Evolutionary conservation across 2,113 vertebrate species (phyloP).

Genomic region (Albula goreensis): DNA sequence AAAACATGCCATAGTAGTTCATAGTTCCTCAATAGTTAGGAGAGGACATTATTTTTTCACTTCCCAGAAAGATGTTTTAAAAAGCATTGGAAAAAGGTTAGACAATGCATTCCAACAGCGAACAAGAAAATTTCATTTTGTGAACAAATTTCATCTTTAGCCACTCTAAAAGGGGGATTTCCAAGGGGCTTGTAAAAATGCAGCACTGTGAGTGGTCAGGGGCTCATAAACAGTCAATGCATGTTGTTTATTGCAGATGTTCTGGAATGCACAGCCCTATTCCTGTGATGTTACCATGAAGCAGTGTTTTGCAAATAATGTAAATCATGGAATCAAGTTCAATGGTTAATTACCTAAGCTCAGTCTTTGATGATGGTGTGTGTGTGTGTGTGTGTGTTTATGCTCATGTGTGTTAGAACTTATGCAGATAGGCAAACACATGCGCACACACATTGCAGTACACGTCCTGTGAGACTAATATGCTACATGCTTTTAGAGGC

Average conservation of each 20-base stretch:
- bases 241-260: background rate
- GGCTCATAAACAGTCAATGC: background rate
- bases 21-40: background rate
- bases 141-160: background rate
- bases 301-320: background rate
- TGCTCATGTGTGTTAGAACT: no score
- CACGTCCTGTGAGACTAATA: no score
- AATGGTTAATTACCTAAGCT: background rate
- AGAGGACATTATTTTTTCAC: background rate
- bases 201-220: background rate
- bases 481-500: no score
- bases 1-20: no score
- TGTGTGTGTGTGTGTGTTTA: background rate
- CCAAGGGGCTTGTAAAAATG: background rate
- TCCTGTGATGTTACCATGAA: background rate
- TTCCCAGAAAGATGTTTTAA: background rate
- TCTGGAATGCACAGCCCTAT: background rate
- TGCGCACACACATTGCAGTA: no score
- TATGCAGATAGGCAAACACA: no score
- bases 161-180: background rate
- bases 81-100: background rate
- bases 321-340: background rate
- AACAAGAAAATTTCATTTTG: background rate
- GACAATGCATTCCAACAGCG: background rate
- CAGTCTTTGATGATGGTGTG: background rate